Base-by-base conservation (phyloP, 2,888 invertebrate genomes). In the Mimumesa dahlbomi region DNA sequence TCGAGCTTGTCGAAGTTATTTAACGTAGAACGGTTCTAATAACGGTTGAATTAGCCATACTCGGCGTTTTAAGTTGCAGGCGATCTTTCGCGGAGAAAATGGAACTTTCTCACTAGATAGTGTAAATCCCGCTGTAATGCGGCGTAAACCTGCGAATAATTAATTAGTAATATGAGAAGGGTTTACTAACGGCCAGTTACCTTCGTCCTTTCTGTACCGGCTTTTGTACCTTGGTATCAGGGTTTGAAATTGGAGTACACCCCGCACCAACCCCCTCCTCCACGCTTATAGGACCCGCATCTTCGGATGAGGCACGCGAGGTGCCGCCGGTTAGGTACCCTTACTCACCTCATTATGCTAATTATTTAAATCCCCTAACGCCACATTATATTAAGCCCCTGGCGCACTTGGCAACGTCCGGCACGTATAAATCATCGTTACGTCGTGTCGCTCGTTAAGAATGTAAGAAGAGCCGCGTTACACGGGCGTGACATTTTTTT, bases 131-230 rank as follows among this genome's bases (percentile, higher is more conserved):
- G 74, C 61, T 63, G 81, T 81, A 81, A 82, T 71, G 68, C 63
- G 77, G 79, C 76, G 73, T 77, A 81, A 85, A 82, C 82, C 82
- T 78, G 77, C 83, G 86, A 85, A 86, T 87, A 87, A 87, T 89
- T 87, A 88, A 88, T 88, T 87, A 88, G 89, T 85, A 88, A 88
- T 82, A 82, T 73, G 87, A 88, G 88, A 82, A 79, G 81, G 77
- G 79, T 82, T 78, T 73, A 72, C 79, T 78, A 78, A 82, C 79
- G 82, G 81, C 81, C 81, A 80, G 83, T 82, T 83, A 79, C 71
- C 72, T 82, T 59, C 76, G 69, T 70, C 73, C 79, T 76, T 81
- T 81, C 81, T 80, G 79, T 82, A 68, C 64, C 67, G 63, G 65
- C 73, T 72, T 76, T 71, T 73, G 66, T 53, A 48, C 72, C 58